Evolutionary conservation across 2,888 invertebrate species (phyloP), one percentile per base, ranked within the genome.

Genomic region (Platycnemis pennipes): DNA sequence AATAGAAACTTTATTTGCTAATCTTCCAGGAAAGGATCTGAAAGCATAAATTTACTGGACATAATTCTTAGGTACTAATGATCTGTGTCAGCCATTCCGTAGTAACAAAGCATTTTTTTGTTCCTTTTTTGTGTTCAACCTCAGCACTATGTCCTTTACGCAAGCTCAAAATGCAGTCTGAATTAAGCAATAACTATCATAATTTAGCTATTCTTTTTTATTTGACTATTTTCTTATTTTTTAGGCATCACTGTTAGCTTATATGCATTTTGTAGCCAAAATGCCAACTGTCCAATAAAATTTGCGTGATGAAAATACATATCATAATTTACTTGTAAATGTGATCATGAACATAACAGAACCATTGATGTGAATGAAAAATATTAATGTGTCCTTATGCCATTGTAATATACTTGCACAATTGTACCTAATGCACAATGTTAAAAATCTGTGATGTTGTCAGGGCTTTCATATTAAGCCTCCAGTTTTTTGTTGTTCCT

Each of bases 1-100:
- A 95, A 98, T 99, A 44, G 98, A 98, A 63, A 97, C 98, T 95
- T 97, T 99, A 45, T 98, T 99, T 96, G 97, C 97, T 94, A 97
- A 98, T 95, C 97, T 98, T 96, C 98, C 98, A 94, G 95, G 37
- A 87, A 94, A 94, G 46, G 94, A 88, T 63, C n/a, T 69, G 56
- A 94, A 63, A 45, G 26, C 91, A 42, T 91, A 91, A 91, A 91
- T n/a, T 87, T 26, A 87, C 44, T 46, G 11, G n/a, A 87, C n/a
- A 13, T n/a, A 45, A 26, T 87, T 63, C 22, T 91, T 44, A 19
- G 37, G 56, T 42, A 63, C 91, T n/a, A 13, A n/a, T 69, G 44
- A 42, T 91, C 45, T 56, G 91, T 91, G 69, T 91, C 91, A 91
- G 63, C 45, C 44, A 77, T 37, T 77, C 77, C 1, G 45, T 91